phyloP scores from a whole-genome alignment of 2,113 vertebrate genomes.

The Peromyscus polionotus region DNA sequence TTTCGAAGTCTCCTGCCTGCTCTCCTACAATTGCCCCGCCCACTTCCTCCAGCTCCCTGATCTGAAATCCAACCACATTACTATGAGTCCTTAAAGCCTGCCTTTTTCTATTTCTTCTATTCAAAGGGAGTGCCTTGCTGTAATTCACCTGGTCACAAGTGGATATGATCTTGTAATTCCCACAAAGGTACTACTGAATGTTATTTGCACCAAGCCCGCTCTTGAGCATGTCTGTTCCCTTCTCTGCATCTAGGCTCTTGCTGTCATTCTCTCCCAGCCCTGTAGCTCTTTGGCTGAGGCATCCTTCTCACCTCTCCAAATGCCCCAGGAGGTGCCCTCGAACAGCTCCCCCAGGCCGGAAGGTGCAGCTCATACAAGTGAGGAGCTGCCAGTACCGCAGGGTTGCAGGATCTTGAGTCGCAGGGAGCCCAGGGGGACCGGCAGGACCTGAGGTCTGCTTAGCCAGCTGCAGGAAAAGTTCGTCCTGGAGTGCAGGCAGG shows the following conservation, averaged over 20 bases:
- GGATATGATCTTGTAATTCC: constrained; percentile 7
- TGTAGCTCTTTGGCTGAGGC: accelerated
- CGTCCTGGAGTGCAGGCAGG: constrained; percentile 95
- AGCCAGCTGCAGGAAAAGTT: constrained; percentile 98
- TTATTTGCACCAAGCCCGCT: background rate
- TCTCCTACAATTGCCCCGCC: background rate
- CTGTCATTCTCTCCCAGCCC: background rate
- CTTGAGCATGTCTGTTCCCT: background rate
- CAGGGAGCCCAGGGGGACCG: constrained; percentile 85
- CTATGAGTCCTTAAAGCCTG: background rate
- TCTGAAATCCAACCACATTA: background rate
- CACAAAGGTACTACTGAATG: background rate
- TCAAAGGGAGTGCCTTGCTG: background rate
- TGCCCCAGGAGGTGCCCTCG: constrained; percentile 95
- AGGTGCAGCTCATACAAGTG: constrained; percentile 98
- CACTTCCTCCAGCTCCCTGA: background rate
- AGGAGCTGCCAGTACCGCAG: constrained; percentile 99
- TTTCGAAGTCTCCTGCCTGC: background rate
- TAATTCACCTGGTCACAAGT: background rate
- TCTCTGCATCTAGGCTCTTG: background rate
- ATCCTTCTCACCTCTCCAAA: constrained; percentile 92
- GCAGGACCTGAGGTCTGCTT: constrained; percentile 96
- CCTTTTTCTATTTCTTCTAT: background rate
- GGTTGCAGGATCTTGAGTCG: constrained; percentile 87
- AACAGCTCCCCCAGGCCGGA: constrained; percentile 92